These are phyloP conservation scores for Dione vanillae DNA, from an alignment of 2,888 invertebrate species.

Conservation along the genomic window DNA sequence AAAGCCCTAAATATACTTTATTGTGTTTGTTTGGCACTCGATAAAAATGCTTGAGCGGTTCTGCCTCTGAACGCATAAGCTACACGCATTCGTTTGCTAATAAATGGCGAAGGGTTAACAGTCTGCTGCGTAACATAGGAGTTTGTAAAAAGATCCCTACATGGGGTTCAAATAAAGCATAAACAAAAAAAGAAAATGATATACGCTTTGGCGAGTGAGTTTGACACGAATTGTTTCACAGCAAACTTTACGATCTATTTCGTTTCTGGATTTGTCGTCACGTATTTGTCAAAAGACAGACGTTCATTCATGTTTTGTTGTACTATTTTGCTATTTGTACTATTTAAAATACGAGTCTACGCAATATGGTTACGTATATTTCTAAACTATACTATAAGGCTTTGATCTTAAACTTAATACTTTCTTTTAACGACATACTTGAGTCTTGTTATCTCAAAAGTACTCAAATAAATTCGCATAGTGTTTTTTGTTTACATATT, in stretches of 20 bases:
- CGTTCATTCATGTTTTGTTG: not conserved
- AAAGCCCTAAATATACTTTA: conserved; percentile 18
- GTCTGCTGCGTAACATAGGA: conserved; percentile 74
- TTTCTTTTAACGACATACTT: too few species aligned
- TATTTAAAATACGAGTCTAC: not conserved
- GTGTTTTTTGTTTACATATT: too few species aligned
- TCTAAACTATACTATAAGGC: too few species aligned
- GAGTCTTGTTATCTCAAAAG: too few species aligned
- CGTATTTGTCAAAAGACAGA: conserved; percentile 13
- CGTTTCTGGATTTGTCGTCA: conserved; percentile 26
- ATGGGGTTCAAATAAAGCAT: conserved; percentile 58
- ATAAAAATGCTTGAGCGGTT: conserved; percentile 60
- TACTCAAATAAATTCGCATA: too few species aligned
- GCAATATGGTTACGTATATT: too few species aligned
- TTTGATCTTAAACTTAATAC: too few species aligned
- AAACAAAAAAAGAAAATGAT: conserved; percentile 57
- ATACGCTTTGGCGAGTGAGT: conserved; percentile 49
- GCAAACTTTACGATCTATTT: conserved; percentile 45
- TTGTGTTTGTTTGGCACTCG: conserved; percentile 55
- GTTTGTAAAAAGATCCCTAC: conserved; percentile 62
- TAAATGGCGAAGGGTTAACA: conserved; percentile 78
- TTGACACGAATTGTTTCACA: conserved; percentile 51
- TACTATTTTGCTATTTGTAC: conserved; percentile 3
- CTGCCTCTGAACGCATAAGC: conserved; percentile 63
- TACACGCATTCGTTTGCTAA: conserved; percentile 63